Evolutionary conservation across 2,888 invertebrate species (phyloP), one percentile per base, ranked within the genome.

Genomic region (Noctua fimbriata): DNA sequence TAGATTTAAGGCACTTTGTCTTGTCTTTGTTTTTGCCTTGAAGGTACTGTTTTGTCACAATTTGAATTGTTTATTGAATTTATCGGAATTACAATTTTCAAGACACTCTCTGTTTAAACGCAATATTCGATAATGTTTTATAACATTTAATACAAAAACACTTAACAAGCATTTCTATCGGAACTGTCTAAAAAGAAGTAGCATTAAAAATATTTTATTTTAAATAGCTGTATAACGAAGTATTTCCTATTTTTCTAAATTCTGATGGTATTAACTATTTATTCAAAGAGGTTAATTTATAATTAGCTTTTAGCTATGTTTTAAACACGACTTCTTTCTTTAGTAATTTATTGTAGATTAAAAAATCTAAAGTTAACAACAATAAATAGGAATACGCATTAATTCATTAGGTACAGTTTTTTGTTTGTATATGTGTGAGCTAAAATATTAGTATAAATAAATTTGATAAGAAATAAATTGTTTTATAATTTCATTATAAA

Each of bases 331-430:
- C 18, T 75, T 72, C 47, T 55, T 78, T 78, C 49, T 76, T 67
- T 89, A 90, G 88, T 92, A 89, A 91, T 88, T 92, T 92, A 91
- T 92, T 91, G 55, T 89, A 89, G 90, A 63, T 79, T 66, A 28
- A 36, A 32, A 63, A 76, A 70, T 76, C 41, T 55, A 75, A 63
- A 70, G 21, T 41, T 70, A 28, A 81, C 49, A 66, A 69, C 24
- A 58, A 24, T 49, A 65, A 58, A 65, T 72, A 80, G 41, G 69
- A 69, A 80, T 65, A 69, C n/a, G 16, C 49, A 65, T 58, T 73
- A 60, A 73, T 81, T n/a, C 73, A 73, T 79, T 75, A 36, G 36
- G 36, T 36, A 78, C 70, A 21, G 71, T 55, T 32, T 67, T 67
- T 24, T 81, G 69, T 79, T 78, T 76, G 82, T 90, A 84, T 90